Conservation (phyloP, 2,113 vertebrate genomes). For the Colaptes auratus region DNA sequence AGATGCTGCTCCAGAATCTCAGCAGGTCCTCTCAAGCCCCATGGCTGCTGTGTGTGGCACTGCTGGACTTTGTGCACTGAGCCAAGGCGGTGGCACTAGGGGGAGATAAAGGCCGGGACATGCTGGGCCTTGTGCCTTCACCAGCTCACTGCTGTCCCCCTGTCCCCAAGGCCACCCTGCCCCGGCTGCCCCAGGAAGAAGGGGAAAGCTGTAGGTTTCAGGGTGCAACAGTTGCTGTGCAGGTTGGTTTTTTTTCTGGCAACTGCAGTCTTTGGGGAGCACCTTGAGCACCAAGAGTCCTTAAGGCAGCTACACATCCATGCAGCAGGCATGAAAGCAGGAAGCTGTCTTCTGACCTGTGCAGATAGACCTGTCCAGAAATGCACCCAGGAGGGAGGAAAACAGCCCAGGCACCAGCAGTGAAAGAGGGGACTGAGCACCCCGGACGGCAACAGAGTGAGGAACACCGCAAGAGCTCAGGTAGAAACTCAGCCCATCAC, state of each 20-base stretch:
- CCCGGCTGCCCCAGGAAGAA: background rate
- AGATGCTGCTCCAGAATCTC: rapidly evolving
- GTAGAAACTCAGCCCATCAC: background rate
- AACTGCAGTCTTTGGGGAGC: background rate
- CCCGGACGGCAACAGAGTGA: background rate
- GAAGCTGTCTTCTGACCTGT: rapidly evolving
- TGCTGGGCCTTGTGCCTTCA: rapidly evolving
- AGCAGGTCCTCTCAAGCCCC: background rate
- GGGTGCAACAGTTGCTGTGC: rapidly evolving
- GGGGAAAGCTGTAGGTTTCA: background rate
- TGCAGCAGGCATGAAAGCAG: background rate
- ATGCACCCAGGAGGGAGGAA: background rate
- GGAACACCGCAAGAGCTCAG: background rate
- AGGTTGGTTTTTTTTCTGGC: background rate
- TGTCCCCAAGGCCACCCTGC: background rate
- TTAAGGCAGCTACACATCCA: rapidly evolving
- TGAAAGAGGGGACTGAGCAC: background rate
- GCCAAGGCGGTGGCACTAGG: background rate
- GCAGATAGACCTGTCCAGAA: background rate
- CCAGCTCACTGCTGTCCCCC: background rate
- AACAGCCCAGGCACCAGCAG: background rate
- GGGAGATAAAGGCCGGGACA: slow-evolving; percentile 59
- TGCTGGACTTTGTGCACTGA: rapidly evolving
- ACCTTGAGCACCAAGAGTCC: rapidly evolving
- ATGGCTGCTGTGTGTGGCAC: rapidly evolving